Percentiles rank a stretch among this genome's conserved stretches.
phyloP scores from a whole-genome alignment of 2,888 invertebrate species.

The Amphipoea lucens region DNA sequence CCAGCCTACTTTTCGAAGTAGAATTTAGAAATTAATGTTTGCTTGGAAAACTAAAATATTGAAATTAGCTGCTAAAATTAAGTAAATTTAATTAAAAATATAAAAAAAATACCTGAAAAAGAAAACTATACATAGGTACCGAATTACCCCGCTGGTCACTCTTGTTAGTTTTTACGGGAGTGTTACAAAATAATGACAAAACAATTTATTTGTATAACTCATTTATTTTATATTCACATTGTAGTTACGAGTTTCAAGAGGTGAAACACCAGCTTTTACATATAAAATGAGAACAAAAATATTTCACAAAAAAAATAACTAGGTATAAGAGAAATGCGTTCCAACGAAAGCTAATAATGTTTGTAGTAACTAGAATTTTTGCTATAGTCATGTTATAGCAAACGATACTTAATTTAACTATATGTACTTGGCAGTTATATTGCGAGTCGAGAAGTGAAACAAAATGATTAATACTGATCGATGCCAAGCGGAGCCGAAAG shows the following conservation, averaged over 20 bases:
- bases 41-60: no score
- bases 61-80: no score
- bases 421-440: constrained; percentile 75
- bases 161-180: neutral
- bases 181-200: constrained; percentile 59
- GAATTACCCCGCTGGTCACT: no score
- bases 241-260: constrained; percentile 86
- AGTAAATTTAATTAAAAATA: no score
- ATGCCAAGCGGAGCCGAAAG: constrained; percentile 79
- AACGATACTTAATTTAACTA: constrained; percentile 72
- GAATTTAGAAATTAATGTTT: no score
- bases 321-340: constrained; percentile 88
- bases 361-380: constrained; percentile 73
- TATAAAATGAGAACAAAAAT: constrained; percentile 89
- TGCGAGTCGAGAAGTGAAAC: constrained; percentile 71
- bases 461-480: constrained; percentile 85
- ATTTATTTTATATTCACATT: constrained; percentile 91
- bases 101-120: no score
- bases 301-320: constrained; percentile 83
- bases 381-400: constrained; percentile 74
- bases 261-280: constrained; percentile 87
- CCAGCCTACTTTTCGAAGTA: no score
- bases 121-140: no score
- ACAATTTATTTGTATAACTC: constrained; percentile 87
- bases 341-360: constrained; percentile 83